A percentile compares a stretch with the other conserved stretches of the same genome.
phyloP scores from a whole-genome alignment of 2,113 vertebrate genomes.

The Eublepharis macularius region DNA sequence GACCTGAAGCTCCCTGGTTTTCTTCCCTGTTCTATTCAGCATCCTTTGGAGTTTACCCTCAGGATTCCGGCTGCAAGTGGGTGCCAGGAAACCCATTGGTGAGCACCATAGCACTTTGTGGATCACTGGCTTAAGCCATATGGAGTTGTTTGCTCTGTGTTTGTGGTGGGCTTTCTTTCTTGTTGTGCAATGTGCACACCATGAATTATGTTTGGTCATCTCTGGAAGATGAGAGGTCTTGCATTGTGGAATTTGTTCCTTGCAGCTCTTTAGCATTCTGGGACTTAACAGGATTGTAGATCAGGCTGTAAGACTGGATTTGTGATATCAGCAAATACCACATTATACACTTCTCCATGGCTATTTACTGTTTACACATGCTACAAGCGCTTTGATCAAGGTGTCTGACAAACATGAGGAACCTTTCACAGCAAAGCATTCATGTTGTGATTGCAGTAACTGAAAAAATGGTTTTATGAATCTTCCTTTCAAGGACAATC shows the following conservation, averaged over 20 bases:
- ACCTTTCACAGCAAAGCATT: neutral
- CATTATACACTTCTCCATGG: neutral
- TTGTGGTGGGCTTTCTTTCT: neutral
- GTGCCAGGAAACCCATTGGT: too few species aligned
- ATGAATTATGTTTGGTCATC: neutral
- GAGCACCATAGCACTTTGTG: too few species aligned
- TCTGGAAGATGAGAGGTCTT: neutral
- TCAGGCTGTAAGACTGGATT: neutral
- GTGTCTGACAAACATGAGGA: neutral
- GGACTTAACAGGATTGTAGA: neutral
- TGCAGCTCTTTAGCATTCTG: neutral
- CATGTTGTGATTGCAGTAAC: neutral
- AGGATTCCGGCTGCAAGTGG: too few species aligned
- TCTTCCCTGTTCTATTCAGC: too few species aligned
- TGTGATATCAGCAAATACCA: neutral
- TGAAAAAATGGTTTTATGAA: neutral
- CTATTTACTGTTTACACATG: neutral
- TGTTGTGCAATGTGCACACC: too few species aligned
- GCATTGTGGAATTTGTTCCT: neutral
- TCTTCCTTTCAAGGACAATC: neutral
- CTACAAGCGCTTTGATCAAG: neutral
- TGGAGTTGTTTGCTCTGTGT: neutral
- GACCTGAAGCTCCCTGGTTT: too few species aligned
- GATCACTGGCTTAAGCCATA: too few species aligned
- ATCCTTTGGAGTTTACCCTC: too few species aligned